Percentiles rank a stretch among this genome's conserved stretches.
Conservation (phyloP, 2,888 invertebrate species). For the Neoascia interrupta region DNA sequence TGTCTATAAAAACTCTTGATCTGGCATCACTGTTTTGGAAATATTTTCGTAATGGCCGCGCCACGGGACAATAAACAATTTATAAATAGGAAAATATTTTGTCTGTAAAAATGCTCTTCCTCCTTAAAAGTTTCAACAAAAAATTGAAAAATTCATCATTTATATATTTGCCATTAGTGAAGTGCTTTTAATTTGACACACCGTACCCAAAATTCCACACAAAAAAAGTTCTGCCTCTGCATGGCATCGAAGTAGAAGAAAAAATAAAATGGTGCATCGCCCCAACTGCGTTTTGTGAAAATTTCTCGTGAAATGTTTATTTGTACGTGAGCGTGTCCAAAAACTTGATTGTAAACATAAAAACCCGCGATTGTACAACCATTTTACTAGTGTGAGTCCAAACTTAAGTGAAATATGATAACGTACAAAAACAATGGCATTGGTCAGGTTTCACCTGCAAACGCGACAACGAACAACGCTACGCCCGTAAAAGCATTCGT, state of each 20-base stretch:
- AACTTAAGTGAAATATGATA: conserved; percentile 46
- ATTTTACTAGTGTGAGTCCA: neutral
- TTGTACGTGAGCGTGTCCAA: neutral
- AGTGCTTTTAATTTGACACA: conserved; percentile 31
- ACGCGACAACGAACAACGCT: conserved; percentile 58
- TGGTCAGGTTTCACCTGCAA: conserved; percentile 67
- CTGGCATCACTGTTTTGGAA: conserved; percentile 50
- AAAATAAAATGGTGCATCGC: conserved; percentile 64
- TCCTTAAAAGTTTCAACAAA: conserved; percentile 18
- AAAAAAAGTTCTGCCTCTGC: conserved; percentile 3
- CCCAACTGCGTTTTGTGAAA: conserved; percentile 30
- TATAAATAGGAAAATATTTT: conserved; percentile 65
- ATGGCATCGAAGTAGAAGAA: conserved; percentile 45
- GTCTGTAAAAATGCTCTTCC: conserved; percentile 50
- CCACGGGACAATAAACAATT: conserved; percentile 69
- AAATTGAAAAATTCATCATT: conserved; percentile 9
- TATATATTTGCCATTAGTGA: conserved; percentile 15
- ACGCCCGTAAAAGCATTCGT: conserved; percentile 72
- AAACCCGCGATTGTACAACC: neutral
- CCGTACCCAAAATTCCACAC: conserved; percentile 3
- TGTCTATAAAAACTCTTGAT: neutral
- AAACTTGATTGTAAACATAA: neutral
- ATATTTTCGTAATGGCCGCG: conserved; percentile 65
- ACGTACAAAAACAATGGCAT: conserved; percentile 67
- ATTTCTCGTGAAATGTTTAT: conserved; percentile 39